phyloP scores from a whole-genome alignment of 2,113 vertebrate genomes.

The Neodontobutis hainanensis region DNA sequence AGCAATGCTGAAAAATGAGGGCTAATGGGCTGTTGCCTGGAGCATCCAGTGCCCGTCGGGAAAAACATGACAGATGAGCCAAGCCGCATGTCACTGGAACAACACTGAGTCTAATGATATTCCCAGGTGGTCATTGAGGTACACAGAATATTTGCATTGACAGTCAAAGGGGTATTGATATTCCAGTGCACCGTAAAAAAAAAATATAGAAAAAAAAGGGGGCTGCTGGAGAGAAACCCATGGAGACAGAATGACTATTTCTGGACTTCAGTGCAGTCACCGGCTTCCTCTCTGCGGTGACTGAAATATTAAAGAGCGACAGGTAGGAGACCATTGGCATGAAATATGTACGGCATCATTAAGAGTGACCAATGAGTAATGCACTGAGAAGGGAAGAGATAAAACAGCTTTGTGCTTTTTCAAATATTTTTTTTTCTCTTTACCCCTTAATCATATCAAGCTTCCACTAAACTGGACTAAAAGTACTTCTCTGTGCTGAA shows the following conservation, averaged over 20 bases:
- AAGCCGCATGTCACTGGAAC: slow-evolving; percentile 17
- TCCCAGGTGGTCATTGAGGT: background rate
- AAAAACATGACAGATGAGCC: slow-evolving; percentile 4
- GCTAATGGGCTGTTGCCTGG: slow-evolving; percentile 15
- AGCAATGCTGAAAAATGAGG: slow-evolving; percentile 6
- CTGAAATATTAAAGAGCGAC: slow-evolving; percentile 53
- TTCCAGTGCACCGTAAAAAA: background rate
- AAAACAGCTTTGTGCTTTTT: slow-evolving; percentile 4
- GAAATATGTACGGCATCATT: slow-evolving; percentile 63
- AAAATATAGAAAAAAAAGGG: slow-evolving; percentile 28
- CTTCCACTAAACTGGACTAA: no score
- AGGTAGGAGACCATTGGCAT: slow-evolving; percentile 45
- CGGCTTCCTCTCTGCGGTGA: slow-evolving; percentile 20
- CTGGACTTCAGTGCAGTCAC: slow-evolving; percentile 49
- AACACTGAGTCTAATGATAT: background rate
- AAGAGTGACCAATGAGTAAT: slow-evolving; percentile 33
- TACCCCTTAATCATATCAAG: background rate
- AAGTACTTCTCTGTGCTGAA: no score
- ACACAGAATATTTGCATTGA: background rate
- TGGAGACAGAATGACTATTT: slow-evolving; percentile 58
- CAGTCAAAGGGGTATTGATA: background rate
- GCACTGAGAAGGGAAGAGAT: background rate
- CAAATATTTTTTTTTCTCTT: background rate
- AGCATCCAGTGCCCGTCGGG: slow-evolving; percentile 5
- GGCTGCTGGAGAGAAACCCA: slow-evolving; percentile 34